A percentile compares a stretch with the other conserved stretches of the same genome.
phyloP scores from a whole-genome alignment of 2,113 vertebrate genomes.

The Heliornis fulica region DNA sequence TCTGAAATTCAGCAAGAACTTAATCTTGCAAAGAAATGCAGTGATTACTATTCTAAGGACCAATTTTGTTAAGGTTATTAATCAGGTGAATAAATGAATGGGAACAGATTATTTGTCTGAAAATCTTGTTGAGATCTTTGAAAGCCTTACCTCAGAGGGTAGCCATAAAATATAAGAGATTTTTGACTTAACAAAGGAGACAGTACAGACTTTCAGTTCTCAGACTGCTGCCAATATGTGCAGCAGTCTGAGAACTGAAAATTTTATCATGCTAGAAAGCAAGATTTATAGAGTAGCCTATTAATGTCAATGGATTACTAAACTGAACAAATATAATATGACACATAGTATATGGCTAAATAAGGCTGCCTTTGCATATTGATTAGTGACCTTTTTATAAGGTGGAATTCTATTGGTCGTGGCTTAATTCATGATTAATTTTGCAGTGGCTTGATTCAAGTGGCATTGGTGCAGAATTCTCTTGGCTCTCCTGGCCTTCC shows the following conservation, averaged over 20 bases:
- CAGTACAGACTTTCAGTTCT: no score
- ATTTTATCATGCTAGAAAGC: neutral
- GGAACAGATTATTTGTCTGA: neutral
- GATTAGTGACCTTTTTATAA: neutral
- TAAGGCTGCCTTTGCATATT: neutral
- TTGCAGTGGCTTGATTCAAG: neutral
- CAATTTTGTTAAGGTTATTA: neutral
- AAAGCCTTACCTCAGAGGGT: neutral
- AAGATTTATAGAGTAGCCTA: neutral
- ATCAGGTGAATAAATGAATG: neutral
- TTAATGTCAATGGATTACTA: neutral
- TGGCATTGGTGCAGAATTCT: fast-evolving
- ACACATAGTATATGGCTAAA: neutral
- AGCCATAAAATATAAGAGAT: neutral
- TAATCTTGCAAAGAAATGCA: neutral
- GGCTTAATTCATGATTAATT: neutral
- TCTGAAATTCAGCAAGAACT: neutral
- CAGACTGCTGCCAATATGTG: neutral
- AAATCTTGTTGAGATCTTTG: neutral
- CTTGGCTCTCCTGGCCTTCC: neutral
- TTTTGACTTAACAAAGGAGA: neutral
- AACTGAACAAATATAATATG: neutral
- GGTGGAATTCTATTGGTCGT: neutral
- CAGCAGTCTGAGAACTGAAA: neutral
- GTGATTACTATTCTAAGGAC: neutral